Conservation (phyloP, 2,888 invertebrate species). For the Epinotia demarniana region DNA sequence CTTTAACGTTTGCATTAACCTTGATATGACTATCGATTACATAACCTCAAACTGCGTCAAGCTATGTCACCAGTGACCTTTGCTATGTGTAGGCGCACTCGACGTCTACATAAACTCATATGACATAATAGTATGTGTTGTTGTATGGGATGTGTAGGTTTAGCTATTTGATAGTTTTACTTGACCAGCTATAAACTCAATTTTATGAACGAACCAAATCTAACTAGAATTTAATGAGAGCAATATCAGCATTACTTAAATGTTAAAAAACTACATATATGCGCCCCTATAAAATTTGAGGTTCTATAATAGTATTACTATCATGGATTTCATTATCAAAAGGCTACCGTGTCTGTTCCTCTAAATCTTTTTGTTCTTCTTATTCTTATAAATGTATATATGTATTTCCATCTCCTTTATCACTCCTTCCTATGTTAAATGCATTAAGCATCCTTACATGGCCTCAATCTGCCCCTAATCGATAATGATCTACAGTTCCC, state of each 20-base stretch:
- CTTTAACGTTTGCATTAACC: conserved; percentile 16
- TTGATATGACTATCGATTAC: conserved; percentile 24
- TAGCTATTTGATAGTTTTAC: conserved; percentile 35
- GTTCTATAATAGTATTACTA: background rate
- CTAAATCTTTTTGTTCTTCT: no score
- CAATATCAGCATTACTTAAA: background rate
- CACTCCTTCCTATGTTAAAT: no score
- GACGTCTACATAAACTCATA: conserved; percentile 12
- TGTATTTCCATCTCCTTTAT: no score
- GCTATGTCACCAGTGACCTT: conserved; percentile 37
- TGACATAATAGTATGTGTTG: conserved; percentile 12
- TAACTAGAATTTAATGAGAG: background rate
- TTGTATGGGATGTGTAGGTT: conserved; percentile 31
- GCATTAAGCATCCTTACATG: no score
- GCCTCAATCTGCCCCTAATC: no score
- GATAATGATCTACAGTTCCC: no score
- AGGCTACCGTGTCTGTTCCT: no score
- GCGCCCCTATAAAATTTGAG: no score
- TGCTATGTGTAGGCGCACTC: conserved; percentile 35
- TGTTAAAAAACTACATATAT: background rate
- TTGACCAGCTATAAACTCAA: background rate
- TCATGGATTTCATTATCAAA: background rate
- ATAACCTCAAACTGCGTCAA: conserved; percentile 24
- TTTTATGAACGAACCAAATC: background rate
- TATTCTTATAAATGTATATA: no score